Evolutionary conservation across 2,797 vertebrate genomes (phyloP).

Genomic region (Hippocampus kuda): DNA sequence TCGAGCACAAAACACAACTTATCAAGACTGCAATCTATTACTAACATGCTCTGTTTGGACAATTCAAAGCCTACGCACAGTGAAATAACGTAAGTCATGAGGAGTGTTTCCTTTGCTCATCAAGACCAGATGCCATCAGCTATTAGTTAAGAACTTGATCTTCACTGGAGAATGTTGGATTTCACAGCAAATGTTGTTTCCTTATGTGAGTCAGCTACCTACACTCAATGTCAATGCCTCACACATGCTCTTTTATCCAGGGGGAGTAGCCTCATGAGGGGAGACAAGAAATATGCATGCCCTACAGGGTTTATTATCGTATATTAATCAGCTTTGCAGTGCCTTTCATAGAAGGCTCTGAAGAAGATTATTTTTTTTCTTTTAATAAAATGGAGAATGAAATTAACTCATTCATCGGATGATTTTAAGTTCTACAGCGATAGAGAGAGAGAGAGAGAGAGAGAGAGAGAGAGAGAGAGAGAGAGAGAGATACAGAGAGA

Average conservation of each 20-base stretch:
- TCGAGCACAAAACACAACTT: constrained; percentile 4
- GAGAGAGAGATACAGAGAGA: no score
- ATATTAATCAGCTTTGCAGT: constrained; percentile 18
- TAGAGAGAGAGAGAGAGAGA: no score
- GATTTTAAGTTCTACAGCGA: no score
- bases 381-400: no score
- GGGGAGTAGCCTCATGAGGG: constrained; percentile 19
- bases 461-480: no score
- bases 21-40: constrained; percentile 43
- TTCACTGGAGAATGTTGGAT: constrained; percentile 48
- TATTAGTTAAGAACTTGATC: constrained; percentile 56
- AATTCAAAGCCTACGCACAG: constrained; percentile 23
- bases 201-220: constrained; percentile 37
- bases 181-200: constrained; percentile 35
- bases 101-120: constrained; percentile 52
- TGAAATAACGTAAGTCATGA: constrained; percentile 21
- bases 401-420: no score
- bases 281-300: constrained; percentile 15
- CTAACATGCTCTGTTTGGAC: constrained; percentile 46
- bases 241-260: constrained; percentile 40
- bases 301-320: constrained; percentile 26
- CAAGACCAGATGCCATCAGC: constrained; percentile 54
- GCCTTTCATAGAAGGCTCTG: constrained; percentile 20
- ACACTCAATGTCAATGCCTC: constrained; percentile 34
- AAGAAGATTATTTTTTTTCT: neutral